A percentile compares a stretch with the other conserved stretches of the same genome.
Conservation (phyloP, 53 echinoderm and acorn worm genomes). For the Holothuria leucospilota region DNA sequence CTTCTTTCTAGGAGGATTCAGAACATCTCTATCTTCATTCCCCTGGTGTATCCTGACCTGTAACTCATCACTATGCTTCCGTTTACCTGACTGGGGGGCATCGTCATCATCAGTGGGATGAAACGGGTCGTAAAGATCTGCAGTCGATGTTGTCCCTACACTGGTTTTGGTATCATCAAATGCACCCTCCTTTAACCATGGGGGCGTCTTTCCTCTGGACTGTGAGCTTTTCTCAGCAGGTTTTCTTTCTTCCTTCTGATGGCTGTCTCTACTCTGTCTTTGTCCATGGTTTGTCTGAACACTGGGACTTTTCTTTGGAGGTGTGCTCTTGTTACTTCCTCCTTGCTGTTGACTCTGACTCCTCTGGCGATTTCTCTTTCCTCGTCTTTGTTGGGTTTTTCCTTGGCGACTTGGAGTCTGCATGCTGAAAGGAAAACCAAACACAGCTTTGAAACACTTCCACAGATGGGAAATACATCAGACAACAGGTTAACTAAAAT, state of each 20-base stretch:
- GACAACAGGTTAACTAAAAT: too few relatives aligned
- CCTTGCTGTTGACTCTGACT: too few relatives aligned
- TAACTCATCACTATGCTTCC: constrained; percentile 20
- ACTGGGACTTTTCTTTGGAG: not conserved
- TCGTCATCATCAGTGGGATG: constrained; percentile 28
- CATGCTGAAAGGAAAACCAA: too few relatives aligned
- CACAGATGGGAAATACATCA: too few relatives aligned
- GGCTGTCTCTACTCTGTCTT: not conserved
- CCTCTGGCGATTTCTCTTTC: not conserved
- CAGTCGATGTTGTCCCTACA: not conserved
- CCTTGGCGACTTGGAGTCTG: constrained; percentile 17
- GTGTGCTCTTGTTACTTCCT: too few relatives aligned
- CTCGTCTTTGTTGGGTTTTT: not conserved
- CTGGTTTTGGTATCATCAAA: constrained; percentile 6
- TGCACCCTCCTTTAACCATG: constrained; percentile 23
- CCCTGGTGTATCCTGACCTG: constrained; percentile 35
- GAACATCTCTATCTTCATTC: constrained; percentile 17
- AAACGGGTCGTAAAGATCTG: constrained; percentile 29
- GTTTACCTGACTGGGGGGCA: not conserved
- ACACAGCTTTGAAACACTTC: too few relatives aligned
- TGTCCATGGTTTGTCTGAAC: not conserved
- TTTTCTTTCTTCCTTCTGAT: not conserved
- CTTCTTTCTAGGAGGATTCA: constrained; percentile 5
- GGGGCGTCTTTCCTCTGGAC: not conserved
- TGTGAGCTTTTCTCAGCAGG: too few relatives aligned